phyloP scores from a whole-genome alignment of 1,140 invertebrate genomes.

The Cepaea nemoralis region DNA sequence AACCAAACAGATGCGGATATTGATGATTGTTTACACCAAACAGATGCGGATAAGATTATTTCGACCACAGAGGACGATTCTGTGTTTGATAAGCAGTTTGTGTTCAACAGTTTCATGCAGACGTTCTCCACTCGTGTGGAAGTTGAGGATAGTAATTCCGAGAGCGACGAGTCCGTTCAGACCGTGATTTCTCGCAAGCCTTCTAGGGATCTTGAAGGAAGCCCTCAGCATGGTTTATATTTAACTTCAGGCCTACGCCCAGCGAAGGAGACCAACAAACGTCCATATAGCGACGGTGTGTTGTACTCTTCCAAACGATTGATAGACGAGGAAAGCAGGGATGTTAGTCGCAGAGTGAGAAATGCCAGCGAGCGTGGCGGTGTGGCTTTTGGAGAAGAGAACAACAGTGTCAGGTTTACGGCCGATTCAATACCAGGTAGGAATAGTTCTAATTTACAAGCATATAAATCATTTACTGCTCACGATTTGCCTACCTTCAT shows the following conservation, averaged over 20 bases:
- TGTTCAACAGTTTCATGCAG: not conserved
- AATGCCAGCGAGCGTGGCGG: slow-evolving; percentile 31
- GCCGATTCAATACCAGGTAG: not conserved
- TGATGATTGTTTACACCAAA: not conserved
- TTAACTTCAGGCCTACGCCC: not conserved
- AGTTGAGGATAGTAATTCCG: slow-evolving; percentile 45
- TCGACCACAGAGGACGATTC: not conserved
- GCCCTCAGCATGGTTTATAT: not conserved
- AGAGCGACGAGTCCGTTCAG: slow-evolving; percentile 49
- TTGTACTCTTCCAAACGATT: not conserved
- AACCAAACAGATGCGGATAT: not conserved
- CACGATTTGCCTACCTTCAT: not conserved
- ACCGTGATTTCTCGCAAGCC: slow-evolving; percentile 41
- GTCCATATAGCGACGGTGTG: not conserved
- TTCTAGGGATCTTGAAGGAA: slow-evolving; percentile 3
- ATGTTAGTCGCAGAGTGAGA: not conserved
- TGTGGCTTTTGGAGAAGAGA: slow-evolving; percentile 4
- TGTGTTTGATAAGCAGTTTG: not conserved
- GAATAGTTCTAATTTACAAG: slow-evolving; percentile 2
- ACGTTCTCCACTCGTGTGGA: slow-evolving; percentile 11
- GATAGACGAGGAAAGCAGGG: not conserved
- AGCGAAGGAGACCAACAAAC: not conserved
- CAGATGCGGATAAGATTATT: not conserved
- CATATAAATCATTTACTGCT: slow-evolving; percentile 10
- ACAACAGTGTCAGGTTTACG: not conserved